Evolutionary conservation across 2,888 invertebrate species (phyloP).

Genomic region (Ptychoptera albimana): DNA sequence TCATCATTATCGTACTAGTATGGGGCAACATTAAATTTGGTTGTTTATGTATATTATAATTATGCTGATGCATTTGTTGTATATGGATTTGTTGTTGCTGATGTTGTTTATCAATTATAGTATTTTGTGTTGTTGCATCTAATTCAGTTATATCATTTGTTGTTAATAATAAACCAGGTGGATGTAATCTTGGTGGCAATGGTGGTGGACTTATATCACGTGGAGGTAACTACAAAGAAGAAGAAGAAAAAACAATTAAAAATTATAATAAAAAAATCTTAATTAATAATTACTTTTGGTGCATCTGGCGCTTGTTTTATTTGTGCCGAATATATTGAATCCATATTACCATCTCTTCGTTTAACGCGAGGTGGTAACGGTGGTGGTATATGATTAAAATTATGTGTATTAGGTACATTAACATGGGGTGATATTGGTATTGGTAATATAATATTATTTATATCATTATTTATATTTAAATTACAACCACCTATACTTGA

Average conservation of each 20-base stretch:
- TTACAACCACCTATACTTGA: too few species aligned
- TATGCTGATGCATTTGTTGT: neutral
- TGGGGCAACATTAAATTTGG: constrained; percentile 35
- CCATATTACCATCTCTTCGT: constrained; percentile 24
- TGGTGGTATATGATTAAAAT: constrained; percentile 21
- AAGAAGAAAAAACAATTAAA: neutral
- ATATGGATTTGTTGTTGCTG: neutral
- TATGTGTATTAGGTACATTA: constrained; percentile 27
- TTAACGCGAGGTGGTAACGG: constrained; percentile 27
- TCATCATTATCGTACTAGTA: constrained; percentile 38
- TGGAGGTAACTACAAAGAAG: constrained; percentile 37
- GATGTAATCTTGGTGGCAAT: constrained; percentile 39
- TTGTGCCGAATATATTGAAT: constrained; percentile 23
- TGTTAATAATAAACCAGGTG: too few species aligned
- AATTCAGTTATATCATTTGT: neutral
- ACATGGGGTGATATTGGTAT: constrained; percentile 31
- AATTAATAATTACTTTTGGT: constrained; percentile 29
- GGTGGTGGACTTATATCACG: constrained; percentile 51
- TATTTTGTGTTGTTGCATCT: neutral
- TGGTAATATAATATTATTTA: constrained; percentile 1
- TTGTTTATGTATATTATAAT: constrained; percentile 12
- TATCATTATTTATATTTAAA: too few species aligned
- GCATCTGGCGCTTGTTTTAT: constrained; percentile 48
- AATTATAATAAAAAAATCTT: neutral
- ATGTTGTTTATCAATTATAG: neutral